Conservation (phyloP, 2,888 invertebrate species). For the Pterostichus madidus region DNA sequence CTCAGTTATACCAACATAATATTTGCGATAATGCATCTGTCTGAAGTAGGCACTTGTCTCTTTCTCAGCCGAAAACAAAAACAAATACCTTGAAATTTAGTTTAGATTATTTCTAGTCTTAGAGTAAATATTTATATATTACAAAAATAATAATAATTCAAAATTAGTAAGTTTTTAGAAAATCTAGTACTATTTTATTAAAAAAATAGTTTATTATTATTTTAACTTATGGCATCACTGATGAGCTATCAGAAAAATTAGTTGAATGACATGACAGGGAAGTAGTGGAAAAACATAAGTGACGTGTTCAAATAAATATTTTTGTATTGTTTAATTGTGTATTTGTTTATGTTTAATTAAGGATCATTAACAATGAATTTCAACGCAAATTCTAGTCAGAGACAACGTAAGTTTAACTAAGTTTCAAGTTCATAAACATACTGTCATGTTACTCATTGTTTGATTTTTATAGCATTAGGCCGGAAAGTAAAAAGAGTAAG, state of each 20-base stretch:
- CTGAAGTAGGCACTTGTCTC: constrained; percentile 9
- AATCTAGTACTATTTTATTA: too few relatives aligned
- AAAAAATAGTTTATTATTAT: too few relatives aligned
- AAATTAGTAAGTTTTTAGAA: too few relatives aligned
- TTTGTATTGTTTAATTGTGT: constrained; percentile 49
- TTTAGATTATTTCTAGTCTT: too few relatives aligned
- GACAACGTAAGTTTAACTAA: constrained; percentile 73
- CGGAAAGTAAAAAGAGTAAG: constrained; percentile 84
- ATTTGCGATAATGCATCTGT: background rate
- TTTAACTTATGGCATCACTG: too few relatives aligned
- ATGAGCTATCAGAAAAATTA: background rate
- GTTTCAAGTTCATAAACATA: constrained; percentile 5
- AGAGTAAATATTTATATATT: too few relatives aligned
- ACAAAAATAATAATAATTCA: too few relatives aligned
- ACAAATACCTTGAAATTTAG: too few relatives aligned
- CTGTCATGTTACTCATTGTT: constrained; percentile 62
- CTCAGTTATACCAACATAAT: background rate
- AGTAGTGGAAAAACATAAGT: constrained; percentile 39
- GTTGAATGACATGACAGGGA: constrained; percentile 47
- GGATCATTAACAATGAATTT: constrained; percentile 74
- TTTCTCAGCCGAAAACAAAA: background rate
- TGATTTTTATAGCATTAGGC: constrained; percentile 73
- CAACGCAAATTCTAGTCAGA: constrained; percentile 75
- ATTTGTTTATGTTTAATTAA: constrained; percentile 52
- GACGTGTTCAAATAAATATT: constrained; percentile 63